A percentile compares a stretch with the other conserved stretches of the same genome.
These are phyloP conservation scores for Iguana delicatissima DNA, from an alignment of 2,797 vertebrate genomes.

Conservation along the genomic window DNA sequence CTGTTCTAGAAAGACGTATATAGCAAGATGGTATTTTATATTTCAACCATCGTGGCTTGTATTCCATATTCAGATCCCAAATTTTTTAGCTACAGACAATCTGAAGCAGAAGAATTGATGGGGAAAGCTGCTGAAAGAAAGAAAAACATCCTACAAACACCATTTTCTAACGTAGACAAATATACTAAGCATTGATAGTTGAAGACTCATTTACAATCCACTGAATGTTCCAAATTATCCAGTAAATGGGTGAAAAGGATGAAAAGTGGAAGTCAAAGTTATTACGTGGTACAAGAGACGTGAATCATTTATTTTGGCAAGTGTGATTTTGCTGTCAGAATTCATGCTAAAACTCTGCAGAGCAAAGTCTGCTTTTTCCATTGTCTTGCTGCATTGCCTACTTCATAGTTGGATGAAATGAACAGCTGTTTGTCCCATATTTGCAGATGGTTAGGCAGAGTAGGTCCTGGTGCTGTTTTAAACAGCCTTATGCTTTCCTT, in stretches of 20 bases:
- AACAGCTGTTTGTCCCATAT: conserved; percentile 7
- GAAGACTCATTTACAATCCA: conserved; percentile 50
- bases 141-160: conserved; percentile 39
- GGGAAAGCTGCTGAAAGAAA: conserved; percentile 32
- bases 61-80: conserved; percentile 53
- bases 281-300: background rate
- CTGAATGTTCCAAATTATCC: conserved; percentile 32
- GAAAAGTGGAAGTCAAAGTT: conserved; percentile 7
- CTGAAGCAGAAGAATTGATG: conserved; percentile 52
- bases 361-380: background rate
- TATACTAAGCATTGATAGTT: conserved; percentile 29
- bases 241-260: conserved; percentile 16
- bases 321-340: background rate
- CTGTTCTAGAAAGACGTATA: conserved; percentile 54
- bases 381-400: background rate
- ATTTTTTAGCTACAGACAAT: conserved; percentile 11
- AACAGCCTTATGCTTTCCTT: background rate
- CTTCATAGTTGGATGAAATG: background rate
- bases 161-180: conserved; percentile 58
- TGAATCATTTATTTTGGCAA: background rate
- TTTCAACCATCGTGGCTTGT: conserved; percentile 64
- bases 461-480: background rate
- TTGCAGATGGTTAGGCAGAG: background rate
- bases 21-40: conserved; percentile 58
- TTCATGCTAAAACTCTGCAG: background rate